phyloP scores from a whole-genome alignment of 1,140 invertebrate species.

The Drosophila pallidifrons region DNA sequence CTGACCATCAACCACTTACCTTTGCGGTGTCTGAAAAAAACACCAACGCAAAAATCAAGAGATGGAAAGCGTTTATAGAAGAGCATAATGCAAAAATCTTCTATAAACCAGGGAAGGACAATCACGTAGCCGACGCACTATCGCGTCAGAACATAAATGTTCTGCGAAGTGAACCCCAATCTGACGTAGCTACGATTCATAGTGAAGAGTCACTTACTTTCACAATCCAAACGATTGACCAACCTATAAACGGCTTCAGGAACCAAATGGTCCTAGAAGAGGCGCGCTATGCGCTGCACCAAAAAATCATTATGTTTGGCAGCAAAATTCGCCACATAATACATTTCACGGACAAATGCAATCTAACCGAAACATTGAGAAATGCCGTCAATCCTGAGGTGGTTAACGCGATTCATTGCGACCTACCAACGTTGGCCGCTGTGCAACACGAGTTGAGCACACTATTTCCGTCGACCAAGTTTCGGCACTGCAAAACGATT shows the following conservation, averaged over 20 bases:
- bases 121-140: not conserved
- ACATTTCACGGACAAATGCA: not conserved
- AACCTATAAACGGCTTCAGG: not conserved
- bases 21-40: too few relatives aligned
- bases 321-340: conserved; percentile 17
- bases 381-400: not conserved
- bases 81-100: too few relatives aligned
- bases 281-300: not conserved
- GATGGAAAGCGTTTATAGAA: too few relatives aligned
- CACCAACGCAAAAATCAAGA: too few relatives aligned
- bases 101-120: not conserved
- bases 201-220: not conserved
- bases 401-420: not conserved
- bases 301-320: conserved; percentile 6
- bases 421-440: not conserved
- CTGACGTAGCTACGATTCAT: conserved; percentile 3
- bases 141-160: not conserved
- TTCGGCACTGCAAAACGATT: conserved; percentile 9
- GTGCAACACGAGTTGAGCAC: not conserved
- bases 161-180: conserved; percentile 3
- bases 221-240: not conserved
- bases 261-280: conserved; percentile 5
- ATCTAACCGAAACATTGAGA: not conserved
- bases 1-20: too few relatives aligned
- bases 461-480: not conserved